Evolutionary conservation across 2,113 vertebrate genomes (phyloP).

Genomic region (Lagopus muta): DNA sequence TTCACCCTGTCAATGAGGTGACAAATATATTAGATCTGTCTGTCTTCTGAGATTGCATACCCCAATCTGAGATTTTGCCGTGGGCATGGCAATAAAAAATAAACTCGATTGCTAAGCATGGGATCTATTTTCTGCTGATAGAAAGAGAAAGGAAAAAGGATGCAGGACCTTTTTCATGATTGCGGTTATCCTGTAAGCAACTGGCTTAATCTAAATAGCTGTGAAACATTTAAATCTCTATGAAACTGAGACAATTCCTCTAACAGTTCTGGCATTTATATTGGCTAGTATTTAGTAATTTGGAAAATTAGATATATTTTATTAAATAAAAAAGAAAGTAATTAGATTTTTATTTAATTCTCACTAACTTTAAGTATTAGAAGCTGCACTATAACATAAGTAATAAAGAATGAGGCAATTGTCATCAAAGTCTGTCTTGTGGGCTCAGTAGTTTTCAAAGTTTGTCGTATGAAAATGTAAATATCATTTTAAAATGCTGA

Average conservation of each 20-base stretch:
- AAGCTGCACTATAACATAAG: not conserved
- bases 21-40: conserved; percentile 82
- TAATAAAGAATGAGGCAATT: not conserved
- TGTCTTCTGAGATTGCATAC: conserved; percentile 71
- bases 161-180: not conserved
- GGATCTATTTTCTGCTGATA: conserved; percentile 46
- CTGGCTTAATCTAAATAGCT: not conserved
- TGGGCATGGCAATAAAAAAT: conserved; percentile 71
- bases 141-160: conserved; percentile 19
- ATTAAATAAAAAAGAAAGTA: not conserved
- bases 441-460: conserved; percentile 4
- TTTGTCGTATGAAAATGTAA: conserved; percentile 14
- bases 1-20: conserved; percentile 62
- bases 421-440: not conserved
- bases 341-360: not conserved
- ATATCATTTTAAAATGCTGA: conserved; percentile 37
- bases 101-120: conserved; percentile 61
- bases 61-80: conserved; percentile 75
- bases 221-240: not conserved
- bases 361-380: not conserved
- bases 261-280: not conserved
- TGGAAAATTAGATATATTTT: not conserved
- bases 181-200: not conserved
- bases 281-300: not conserved
- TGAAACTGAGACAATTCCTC: not conserved